A percentile compares a stretch with the other conserved stretches of the same genome.
Evolutionary conservation across 2,113 vertebrate genomes (phyloP).

Genomic region (Microcebus ravelobensis): DNA sequence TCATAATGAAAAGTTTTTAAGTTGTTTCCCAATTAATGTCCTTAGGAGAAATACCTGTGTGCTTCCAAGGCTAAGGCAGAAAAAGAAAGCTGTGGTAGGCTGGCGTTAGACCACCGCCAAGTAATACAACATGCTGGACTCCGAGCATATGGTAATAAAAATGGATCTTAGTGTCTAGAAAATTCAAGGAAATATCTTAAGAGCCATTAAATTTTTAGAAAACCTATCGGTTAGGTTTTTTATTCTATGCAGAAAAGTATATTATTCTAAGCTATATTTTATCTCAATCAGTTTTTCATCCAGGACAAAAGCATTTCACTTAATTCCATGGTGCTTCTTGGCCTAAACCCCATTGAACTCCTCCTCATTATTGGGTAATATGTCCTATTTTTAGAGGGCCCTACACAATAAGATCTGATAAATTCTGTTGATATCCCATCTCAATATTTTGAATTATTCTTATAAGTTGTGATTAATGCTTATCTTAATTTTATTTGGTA

Average conservation of each 20-base stretch:
- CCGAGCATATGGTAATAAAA: not conserved
- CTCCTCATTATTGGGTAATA: not conserved
- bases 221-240: not conserved
- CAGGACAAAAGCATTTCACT: not conserved
- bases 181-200: not conserved
- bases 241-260: not conserved
- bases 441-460: not conserved
- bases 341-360: not conserved
- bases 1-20: not conserved
- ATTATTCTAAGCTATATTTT: not conserved
- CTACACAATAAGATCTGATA: not conserved
- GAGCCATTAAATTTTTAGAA: not conserved
- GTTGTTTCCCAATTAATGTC: not conserved
- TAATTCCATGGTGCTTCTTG: not conserved
- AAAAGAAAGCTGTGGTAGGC: not conserved
- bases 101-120: not conserved
- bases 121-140: not conserved
- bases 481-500: slow-evolving; percentile 12
- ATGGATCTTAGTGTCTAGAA: not conserved
- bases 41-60: not conserved
- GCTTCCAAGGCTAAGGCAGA: not conserved
- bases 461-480: not conserved
- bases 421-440: not conserved
- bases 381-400: not conserved
- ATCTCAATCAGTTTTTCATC: not conserved